Evolutionary conservation across 2,113 vertebrate genomes (phyloP).

Genomic region (Calidris pugnax): DNA sequence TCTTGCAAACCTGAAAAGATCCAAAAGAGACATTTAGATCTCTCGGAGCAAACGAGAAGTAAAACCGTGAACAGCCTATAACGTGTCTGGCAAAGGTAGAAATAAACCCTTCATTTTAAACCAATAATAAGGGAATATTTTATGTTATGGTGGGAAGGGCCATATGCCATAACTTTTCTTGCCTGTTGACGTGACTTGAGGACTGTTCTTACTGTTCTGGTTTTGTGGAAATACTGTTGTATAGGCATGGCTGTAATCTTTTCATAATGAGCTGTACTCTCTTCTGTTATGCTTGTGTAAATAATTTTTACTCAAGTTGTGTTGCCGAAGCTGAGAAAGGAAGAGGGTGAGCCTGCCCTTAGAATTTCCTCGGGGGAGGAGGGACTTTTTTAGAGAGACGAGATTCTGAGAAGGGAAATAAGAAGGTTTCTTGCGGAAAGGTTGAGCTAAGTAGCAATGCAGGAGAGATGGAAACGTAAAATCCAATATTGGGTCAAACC

Average conservation of each 20-base stretch:
- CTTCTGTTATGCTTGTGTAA: background rate
- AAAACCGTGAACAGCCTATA: background rate
- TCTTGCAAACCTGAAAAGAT: background rate
- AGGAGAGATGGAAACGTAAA: slow-evolving; percentile 18
- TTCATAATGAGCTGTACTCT: background rate
- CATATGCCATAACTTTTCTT: background rate
- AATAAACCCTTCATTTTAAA: background rate
- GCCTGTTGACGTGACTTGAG: background rate
- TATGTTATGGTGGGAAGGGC: background rate
- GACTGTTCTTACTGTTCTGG: background rate
- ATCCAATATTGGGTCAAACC: background rate
- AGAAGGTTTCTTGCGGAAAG: background rate
- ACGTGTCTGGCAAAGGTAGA: background rate
- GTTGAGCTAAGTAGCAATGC: background rate
- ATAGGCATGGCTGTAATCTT: background rate
- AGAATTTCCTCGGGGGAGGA: slow-evolving; percentile 24
- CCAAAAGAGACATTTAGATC: background rate
- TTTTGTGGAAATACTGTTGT: background rate
- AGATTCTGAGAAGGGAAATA: slow-evolving; percentile 46
- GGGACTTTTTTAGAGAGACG: background rate
- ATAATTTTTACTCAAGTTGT: background rate
- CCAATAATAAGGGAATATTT: background rate
- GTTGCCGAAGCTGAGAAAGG: slow-evolving; percentile 11
- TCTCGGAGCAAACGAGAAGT: background rate
- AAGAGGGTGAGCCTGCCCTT: background rate